Conservation (phyloP, 1,140 invertebrate genomes). For the Adoxophyes honmai region DNA sequence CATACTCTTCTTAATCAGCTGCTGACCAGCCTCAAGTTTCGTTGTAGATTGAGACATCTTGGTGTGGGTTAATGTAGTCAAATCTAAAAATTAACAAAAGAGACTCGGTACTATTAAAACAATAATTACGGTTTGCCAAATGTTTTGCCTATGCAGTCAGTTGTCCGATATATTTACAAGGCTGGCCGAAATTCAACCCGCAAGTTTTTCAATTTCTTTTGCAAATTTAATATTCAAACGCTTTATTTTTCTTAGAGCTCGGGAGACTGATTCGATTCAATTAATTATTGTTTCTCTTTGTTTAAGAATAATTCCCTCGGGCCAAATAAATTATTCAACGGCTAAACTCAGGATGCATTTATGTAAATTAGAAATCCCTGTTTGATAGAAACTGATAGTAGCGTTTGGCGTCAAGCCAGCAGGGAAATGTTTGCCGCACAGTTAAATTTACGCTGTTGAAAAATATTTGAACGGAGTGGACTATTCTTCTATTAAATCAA, state of each 20-base stretch:
- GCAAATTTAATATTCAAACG: too few relatives aligned
- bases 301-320: not conserved
- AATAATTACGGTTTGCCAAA: too few relatives aligned
- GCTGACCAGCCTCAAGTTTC: conserved; percentile 61
- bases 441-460: conserved; percentile 55
- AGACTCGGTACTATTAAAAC: too few relatives aligned
- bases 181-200: too few relatives aligned
- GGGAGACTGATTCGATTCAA: not conserved
- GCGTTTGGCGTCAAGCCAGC: conserved; percentile 45
- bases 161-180: too few relatives aligned
- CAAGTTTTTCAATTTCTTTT: too few relatives aligned
- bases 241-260: too few relatives aligned
- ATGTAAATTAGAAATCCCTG: conserved; percentile 37
- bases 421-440: conserved; percentile 41
- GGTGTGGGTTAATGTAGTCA: conserved; percentile 20
- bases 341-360: conserved; percentile 25
- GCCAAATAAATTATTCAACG: conserved; percentile 29
- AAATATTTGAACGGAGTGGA: conserved; percentile 28
- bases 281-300: not conserved
- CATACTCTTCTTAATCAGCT: conserved; percentile 72
- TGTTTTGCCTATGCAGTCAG: too few relatives aligned
- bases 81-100: not conserved
- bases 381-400: conserved; percentile 55
- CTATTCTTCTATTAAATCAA: conserved; percentile 6
- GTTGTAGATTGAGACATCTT: conserved; percentile 65